Evolutionary conservation across 2,113 vertebrate genomes (phyloP).

Genomic region (Melanostigma gelatinosum): DNA sequence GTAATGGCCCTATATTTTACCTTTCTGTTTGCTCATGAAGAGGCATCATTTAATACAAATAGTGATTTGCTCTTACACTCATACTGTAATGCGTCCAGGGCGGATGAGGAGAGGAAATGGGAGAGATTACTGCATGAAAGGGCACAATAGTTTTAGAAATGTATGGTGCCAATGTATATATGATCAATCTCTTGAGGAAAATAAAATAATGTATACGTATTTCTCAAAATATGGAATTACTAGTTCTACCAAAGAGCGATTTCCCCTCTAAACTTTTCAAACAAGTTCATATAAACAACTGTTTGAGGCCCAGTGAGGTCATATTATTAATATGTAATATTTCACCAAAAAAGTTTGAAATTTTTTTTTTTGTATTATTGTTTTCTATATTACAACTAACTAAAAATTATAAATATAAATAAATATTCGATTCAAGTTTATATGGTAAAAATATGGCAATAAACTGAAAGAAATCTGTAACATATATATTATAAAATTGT

Average conservation of each 20-base stretch:
- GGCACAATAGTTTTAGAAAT: neutral
- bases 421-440: neutral
- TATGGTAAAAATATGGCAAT: neutral
- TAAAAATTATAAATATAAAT: no score
- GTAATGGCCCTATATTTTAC: neutral
- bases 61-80: neutral
- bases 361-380: neutral
- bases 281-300: neutral
- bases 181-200: neutral
- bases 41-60: constrained; percentile 39
- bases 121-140: constrained; percentile 4
- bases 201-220: neutral
- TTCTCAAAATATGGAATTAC: neutral
- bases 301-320: neutral
- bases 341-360: neutral
- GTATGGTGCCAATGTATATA: neutral
- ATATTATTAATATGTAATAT: neutral
- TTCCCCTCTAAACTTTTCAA: neutral
- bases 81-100: neutral
- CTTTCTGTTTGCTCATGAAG: constrained; percentile 15
- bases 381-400: neutral
- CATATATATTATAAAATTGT: neutral
- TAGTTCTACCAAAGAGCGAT: neutral
- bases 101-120: neutral
- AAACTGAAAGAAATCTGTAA: neutral